Percentiles rank a stretch among this genome's conserved stretches.
Evolutionary conservation across 2,888 invertebrate species (phyloP).

Genomic region (Tillus elongatus): DNA sequence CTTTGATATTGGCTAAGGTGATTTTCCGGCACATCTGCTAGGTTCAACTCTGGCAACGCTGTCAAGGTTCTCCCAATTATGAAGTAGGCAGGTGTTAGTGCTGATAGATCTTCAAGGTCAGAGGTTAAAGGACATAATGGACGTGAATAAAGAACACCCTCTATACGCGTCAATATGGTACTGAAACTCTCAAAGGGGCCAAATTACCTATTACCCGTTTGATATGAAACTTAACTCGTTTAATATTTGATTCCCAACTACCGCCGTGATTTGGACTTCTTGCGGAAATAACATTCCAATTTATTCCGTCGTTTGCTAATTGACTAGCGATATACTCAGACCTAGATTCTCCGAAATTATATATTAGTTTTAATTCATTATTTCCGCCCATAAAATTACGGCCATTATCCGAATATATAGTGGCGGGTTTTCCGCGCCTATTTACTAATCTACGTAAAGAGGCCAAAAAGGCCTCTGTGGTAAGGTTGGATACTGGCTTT

Average conservation of each 20-base stretch:
- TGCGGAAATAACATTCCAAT: conserved; percentile 24
- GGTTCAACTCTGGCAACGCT: background rate
- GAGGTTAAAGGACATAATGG: conserved; percentile 4
- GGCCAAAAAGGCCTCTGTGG: conserved; percentile 16
- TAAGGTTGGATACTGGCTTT: conserved; percentile 17
- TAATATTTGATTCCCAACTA: conserved; percentile 19
- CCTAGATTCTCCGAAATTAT: conserved; percentile 10
- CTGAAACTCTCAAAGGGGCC: conserved; percentile 3
- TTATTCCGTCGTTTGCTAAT: conserved; percentile 14
- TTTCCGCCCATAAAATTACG: conserved; percentile 21
- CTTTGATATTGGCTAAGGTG: conserved; percentile 7
- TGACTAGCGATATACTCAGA: conserved; percentile 3
- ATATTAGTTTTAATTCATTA: conserved; percentile 15
- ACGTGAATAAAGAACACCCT: background rate
- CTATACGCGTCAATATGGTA: conserved; percentile 4
- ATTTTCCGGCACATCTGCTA: conserved; percentile 7
- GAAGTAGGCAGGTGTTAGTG: conserved; percentile 5
- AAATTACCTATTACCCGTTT: conserved; percentile 14
- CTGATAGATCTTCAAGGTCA: conserved; percentile 5
- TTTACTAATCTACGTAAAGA: conserved; percentile 20
- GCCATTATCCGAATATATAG: conserved; percentile 21
- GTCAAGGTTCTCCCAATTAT: background rate
- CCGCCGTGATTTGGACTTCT: conserved; percentile 21
- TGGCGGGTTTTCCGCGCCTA: conserved; percentile 17
- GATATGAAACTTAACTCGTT: conserved; percentile 13